Evolutionary conservation across 2,888 invertebrate species (phyloP).

Genomic region (Cetonia aurata): DNA sequence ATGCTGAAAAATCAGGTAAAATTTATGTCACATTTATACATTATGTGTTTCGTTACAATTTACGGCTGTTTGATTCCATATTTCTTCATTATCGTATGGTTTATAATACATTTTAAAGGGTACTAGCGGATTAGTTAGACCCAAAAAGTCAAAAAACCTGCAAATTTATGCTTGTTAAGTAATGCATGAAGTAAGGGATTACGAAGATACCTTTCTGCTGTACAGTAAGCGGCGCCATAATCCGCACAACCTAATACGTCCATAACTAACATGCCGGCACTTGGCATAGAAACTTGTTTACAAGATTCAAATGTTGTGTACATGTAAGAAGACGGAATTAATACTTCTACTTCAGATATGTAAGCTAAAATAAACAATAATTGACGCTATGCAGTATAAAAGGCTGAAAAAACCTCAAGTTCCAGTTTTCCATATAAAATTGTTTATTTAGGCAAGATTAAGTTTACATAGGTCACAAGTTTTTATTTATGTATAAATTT

Average conservation of each 20-base stretch:
- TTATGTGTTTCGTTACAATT: conserved; percentile 73
- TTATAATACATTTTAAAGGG: conserved; percentile 76
- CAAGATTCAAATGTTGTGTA: conserved; percentile 82
- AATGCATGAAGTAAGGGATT: conserved; percentile 44
- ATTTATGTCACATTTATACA: conserved; percentile 58
- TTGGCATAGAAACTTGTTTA: conserved; percentile 80
- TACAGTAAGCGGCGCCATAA: conserved; percentile 76
- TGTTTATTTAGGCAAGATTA: no score
- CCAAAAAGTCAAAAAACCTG: conserved; percentile 77
- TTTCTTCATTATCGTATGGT: conserved; percentile 63
- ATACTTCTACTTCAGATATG: conserved; percentile 68
- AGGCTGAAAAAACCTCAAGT: no score
- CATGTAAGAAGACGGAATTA: conserved; percentile 74
- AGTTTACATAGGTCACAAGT: no score
- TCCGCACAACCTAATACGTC: conserved; percentile 80
- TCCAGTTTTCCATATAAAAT: no score
- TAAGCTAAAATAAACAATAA: conserved; percentile 57
- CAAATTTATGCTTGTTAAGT: conserved; percentile 53
- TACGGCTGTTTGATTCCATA: conserved; percentile 67
- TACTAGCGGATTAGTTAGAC: conserved; percentile 68
- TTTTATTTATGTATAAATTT: no score
- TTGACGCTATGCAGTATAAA: background rate
- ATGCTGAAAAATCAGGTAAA: conserved; percentile 1
- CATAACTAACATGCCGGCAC: conserved; percentile 80
- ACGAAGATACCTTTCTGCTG: conserved; percentile 66